Percentiles rank a stretch among this genome's conserved stretches.
phyloP scores from a whole-genome alignment of 2,888 invertebrate genomes.

The Choristoneura rosaceana region DNA sequence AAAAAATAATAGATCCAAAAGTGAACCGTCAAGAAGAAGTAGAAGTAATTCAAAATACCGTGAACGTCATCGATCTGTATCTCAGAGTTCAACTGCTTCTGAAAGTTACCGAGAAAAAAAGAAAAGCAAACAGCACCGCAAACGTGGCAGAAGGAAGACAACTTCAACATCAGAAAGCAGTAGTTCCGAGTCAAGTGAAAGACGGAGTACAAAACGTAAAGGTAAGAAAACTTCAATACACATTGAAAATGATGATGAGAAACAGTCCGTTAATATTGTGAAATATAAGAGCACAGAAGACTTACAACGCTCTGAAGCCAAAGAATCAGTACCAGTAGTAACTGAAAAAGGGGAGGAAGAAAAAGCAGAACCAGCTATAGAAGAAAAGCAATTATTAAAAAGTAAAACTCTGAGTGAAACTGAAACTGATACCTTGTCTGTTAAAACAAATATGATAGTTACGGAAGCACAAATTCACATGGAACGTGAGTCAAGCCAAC shows the following conservation, averaged over 20 bases:
- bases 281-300: conserved; percentile 69
- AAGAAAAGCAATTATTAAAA: conserved; percentile 60
- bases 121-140: conserved; percentile 74
- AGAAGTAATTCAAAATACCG: conserved; percentile 64
- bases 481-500: conserved; percentile 75
- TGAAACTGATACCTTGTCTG: conserved; percentile 78
- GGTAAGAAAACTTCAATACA: conserved; percentile 81
- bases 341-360: conserved; percentile 48
- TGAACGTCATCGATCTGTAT: conserved; percentile 65
- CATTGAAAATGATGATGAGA: conserved; percentile 74
- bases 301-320: conserved; percentile 54
- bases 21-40: conserved; percentile 74
- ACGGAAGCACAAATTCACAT: conserved; percentile 84
- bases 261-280: conserved; percentile 79
- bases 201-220: conserved; percentile 73
- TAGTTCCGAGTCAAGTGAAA: conserved; percentile 76
- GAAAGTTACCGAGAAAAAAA: conserved; percentile 70
- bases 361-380: conserved; percentile 62
- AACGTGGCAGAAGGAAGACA: conserved; percentile 74
- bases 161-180: conserved; percentile 75
- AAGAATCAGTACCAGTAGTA: conserved; percentile 53
- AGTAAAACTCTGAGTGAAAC: conserved; percentile 74
- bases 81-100: conserved; percentile 69
- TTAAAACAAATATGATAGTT: conserved; percentile 80
- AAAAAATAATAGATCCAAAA: conserved; percentile 76